Evolutionary conservation across 2,888 invertebrate species (phyloP).

Genomic region (Leptopilina myrica): DNA sequence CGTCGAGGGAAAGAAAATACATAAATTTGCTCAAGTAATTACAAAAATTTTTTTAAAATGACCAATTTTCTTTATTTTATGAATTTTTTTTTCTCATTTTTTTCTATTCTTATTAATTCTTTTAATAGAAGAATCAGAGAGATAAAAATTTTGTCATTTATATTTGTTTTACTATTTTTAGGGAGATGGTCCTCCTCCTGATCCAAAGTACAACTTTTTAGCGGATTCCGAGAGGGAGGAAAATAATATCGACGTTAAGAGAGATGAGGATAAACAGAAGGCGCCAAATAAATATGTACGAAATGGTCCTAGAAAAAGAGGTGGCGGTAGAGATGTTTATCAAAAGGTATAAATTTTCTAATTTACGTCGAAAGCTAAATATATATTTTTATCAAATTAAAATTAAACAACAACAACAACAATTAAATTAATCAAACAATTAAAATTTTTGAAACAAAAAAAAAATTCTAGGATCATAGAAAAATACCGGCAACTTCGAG

Average conservation of each 20-base stretch:
- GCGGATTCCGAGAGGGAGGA: slow-evolving; percentile 76
- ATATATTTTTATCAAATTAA: background rate
- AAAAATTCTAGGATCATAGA: slow-evolving; percentile 51
- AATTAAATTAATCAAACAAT: background rate
- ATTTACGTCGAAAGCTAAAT: background rate
- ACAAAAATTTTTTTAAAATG: background rate
- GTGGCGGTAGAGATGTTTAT: slow-evolving; percentile 60
- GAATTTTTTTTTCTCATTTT: no score
- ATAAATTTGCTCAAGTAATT: slow-evolving; percentile 67
- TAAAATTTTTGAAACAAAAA: slow-evolving; percentile 1
- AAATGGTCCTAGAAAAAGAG: slow-evolving; percentile 60
- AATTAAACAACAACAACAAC: no score
- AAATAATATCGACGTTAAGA: slow-evolving; percentile 53
- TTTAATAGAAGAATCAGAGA: no score
- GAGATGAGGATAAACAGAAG: slow-evolving; percentile 62
- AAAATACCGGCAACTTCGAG: slow-evolving; percentile 52
- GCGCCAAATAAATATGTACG: slow-evolving; percentile 60
- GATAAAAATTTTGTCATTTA: background rate
- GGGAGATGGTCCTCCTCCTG: slow-evolving; percentile 76
- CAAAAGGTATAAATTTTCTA: slow-evolving; percentile 57
- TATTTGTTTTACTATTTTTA: slow-evolving; percentile 48
- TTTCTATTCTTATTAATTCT: no score
- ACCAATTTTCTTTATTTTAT: no score
- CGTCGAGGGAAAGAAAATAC: slow-evolving; percentile 66
- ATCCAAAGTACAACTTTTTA: slow-evolving; percentile 76